A percentile compares a stretch with the other conserved stretches of the same genome.
Conservation (phyloP, 2,888 invertebrate species). For the Agapetus fuscipes region DNA sequence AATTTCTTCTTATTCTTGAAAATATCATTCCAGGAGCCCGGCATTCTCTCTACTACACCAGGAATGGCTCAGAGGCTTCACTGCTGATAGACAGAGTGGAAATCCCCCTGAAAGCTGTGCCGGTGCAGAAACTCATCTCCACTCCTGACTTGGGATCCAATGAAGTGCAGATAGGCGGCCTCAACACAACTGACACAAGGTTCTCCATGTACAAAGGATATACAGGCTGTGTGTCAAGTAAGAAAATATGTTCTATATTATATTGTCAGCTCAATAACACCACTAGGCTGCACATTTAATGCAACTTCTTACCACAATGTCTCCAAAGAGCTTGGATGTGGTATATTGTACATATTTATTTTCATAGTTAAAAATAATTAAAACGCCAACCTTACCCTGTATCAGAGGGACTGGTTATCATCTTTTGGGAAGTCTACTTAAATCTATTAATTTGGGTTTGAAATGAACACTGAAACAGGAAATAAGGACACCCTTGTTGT, state of each 20-base stretch:
- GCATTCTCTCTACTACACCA: slow-evolving; percentile 61
- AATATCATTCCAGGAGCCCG: slow-evolving; percentile 55
- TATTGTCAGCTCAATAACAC: too few relatives aligned
- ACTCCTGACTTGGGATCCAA: slow-evolving; percentile 60
- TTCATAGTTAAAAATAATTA: not conserved
- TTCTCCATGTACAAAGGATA: slow-evolving; percentile 78
- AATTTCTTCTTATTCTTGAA: too few relatives aligned
- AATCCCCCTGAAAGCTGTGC: slow-evolving; percentile 58
- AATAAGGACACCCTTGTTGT: too few relatives aligned
- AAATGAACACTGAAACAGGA: too few relatives aligned
- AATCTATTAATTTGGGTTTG: too few relatives aligned
- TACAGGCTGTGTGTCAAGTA: slow-evolving; percentile 84
- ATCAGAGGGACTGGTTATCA: too few relatives aligned
- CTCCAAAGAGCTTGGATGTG: too few relatives aligned
- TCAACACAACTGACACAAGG: slow-evolving; percentile 74
- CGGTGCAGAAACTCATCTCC: slow-evolving; percentile 58
- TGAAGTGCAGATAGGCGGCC: slow-evolving; percentile 79
- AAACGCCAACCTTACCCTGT: too few relatives aligned
- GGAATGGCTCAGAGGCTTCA: slow-evolving; percentile 62
- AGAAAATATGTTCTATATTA: too few relatives aligned
- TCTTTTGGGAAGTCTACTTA: too few relatives aligned
- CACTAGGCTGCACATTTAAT: too few relatives aligned
- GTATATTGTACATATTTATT: slow-evolving; percentile 9
- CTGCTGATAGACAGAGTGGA: slow-evolving; percentile 67
- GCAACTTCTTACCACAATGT: too few relatives aligned